Base-by-base conservation (phyloP, 2,797 vertebrate genomes). In the Hirundo rustica region DNA sequence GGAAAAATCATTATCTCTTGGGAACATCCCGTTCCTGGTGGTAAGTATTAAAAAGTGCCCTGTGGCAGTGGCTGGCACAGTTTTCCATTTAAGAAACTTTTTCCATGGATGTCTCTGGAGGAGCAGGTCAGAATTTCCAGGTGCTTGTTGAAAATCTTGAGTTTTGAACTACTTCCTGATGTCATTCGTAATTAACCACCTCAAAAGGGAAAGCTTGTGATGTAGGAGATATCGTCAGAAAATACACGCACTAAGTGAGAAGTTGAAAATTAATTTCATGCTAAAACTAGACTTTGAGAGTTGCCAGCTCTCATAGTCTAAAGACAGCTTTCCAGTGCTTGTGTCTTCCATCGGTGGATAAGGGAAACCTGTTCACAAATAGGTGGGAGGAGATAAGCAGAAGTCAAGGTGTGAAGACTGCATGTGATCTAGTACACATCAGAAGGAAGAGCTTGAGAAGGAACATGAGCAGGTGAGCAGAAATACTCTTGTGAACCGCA, bases 51-150 rank as follows among this genome's bases (percentile, higher is more conserved):
- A 79, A 67, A 58, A 91, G 23, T 70, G 26, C 57, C 81, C 67
- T 36, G 38, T 2, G 13, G n/a, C 64, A 75, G 27, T 38, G n/a
- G 64, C 47, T 93, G 82, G 61, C 70, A 71, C 73, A 58, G 70
- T 86, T 95, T 93, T 82, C 34, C 70, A 23, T 32, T 93, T 51
- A 85, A 85, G 74, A 89, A 80, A 53, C 65, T 89, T 96, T 89
- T 66, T 68, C 92, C 27, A 4, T 72, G 38, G 62, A 54, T 15
- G 5, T 64, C 1, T 3, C 57, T 51, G 58, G 60, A 75, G 79
- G 45, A 94, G 13, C 3, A 1, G 45, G 76, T 71, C 88, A 89
- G 84, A 94, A 89, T 96, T 94, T 55, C 55, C 40, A 90, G 73
- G 66, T 17, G 64, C 47, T 58, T 72, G 29, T 48, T 81, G 75